phyloP scores from a whole-genome alignment of 2,888 invertebrate genomes.

The Chrysolina oricalcia region DNA sequence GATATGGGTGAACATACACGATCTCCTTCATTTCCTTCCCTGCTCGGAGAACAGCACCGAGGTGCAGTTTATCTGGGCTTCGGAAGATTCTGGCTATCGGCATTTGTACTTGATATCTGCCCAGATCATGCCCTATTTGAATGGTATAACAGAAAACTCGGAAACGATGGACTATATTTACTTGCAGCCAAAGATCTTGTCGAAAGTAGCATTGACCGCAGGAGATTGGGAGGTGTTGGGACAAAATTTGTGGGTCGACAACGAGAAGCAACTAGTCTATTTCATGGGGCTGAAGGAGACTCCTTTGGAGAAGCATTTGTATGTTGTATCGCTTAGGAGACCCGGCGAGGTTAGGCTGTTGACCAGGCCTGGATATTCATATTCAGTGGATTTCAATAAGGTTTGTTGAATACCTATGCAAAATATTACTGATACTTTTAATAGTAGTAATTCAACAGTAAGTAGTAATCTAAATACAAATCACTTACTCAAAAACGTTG shows the following conservation, averaged over 20 bases:
- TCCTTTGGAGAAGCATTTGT: slow-evolving; percentile 93
- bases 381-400: slow-evolving; percentile 86
- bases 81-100: slow-evolving; percentile 91
- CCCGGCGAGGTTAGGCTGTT: slow-evolving; percentile 84
- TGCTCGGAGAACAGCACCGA: slow-evolving; percentile 64
- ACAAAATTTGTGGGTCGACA: slow-evolving; percentile 91
- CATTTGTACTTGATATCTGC: slow-evolving; percentile 90
- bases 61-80: slow-evolving; percentile 90
- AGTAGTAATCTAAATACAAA: too few relatives aligned
- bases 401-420: slow-evolving; percentile 68
- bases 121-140: slow-evolving; percentile 72
- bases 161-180: slow-evolving; percentile 73
- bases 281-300: slow-evolving; percentile 93
- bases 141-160: slow-evolving; percentile 74
- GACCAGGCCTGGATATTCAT: slow-evolving; percentile 89
- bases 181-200: slow-evolving; percentile 78
- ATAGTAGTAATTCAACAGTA: too few relatives aligned
- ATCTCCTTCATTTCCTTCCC: slow-evolving; percentile 89
- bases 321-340: slow-evolving; percentile 83
- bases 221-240: slow-evolving; percentile 97
- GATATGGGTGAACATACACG: slow-evolving; percentile 97
- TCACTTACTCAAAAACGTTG: too few relatives aligned
- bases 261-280: slow-evolving; percentile 85
- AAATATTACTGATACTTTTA: too few relatives aligned
- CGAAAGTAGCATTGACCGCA: slow-evolving; percentile 82